phyloP scores from a whole-genome alignment of 2,797 vertebrate genomes.

The Acridotheres tristis region DNA sequence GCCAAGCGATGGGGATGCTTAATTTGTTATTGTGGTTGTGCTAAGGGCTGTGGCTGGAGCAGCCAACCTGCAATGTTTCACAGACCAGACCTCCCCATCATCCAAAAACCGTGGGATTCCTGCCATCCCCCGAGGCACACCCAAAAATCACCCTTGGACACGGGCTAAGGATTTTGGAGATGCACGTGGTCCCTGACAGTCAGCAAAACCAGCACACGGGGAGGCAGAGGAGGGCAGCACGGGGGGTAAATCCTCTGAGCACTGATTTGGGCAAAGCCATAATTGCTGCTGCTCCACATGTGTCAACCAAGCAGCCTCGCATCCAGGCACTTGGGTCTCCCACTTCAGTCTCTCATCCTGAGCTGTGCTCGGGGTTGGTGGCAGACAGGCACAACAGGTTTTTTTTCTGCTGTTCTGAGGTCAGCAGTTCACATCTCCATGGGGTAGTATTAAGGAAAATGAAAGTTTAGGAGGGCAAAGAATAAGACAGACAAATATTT shows the following conservation, averaged over 20 bases:
- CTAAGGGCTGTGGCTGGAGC: neutral
- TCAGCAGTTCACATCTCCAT: neutral
- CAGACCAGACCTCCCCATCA: neutral
- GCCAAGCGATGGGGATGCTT: neutral
- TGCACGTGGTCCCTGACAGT: neutral
- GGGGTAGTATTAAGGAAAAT: neutral
- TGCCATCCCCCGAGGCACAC: neutral
- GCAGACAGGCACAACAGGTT: neutral
- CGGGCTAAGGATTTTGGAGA: neutral
- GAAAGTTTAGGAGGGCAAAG: neutral
- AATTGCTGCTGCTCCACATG: neutral
- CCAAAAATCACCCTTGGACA: neutral
- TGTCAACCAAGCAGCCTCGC: neutral
- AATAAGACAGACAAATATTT: neutral
- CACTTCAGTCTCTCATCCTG: neutral
- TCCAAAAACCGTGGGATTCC: neutral
- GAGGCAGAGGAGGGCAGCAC: neutral
- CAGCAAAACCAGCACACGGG: neutral
- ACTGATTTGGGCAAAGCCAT: neutral
- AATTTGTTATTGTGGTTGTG: neutral
- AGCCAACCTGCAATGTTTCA: neutral
- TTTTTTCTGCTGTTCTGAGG: accelerated
- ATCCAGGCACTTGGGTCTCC: neutral
- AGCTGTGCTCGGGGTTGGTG: neutral
- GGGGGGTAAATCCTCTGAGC: neutral